phyloP scores from a whole-genome alignment of 2,888 invertebrate species.

The Aphrophora alni region DNA sequence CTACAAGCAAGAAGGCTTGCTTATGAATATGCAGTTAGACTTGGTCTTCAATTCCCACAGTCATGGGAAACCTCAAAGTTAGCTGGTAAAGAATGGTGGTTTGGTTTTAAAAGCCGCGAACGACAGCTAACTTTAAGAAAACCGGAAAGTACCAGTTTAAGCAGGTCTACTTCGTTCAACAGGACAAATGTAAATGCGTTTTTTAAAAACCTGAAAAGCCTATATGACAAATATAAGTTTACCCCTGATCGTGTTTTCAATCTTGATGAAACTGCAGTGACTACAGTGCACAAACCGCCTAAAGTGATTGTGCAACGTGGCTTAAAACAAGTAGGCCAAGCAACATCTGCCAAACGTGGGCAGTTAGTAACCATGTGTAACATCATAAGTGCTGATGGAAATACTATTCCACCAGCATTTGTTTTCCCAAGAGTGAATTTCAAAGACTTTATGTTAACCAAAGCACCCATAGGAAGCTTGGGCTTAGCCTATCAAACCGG shows the following conservation, averaged over 20 bases:
- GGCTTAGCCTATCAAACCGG: too few relatives aligned
- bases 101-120: too few relatives aligned
- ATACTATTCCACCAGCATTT: conserved; percentile 46
- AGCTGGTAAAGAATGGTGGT: too few relatives aligned
- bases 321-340: conserved; percentile 47
- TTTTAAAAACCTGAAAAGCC: conserved; percentile 16
- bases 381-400: conserved; percentile 48
- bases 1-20: conserved; percentile 43
- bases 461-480: too few relatives aligned
- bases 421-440: conserved; percentile 49
- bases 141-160: too few relatives aligned
- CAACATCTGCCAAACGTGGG: conserved; percentile 52
- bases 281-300: conserved; percentile 49
- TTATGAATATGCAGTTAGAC: conserved; percentile 36
- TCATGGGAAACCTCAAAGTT: too few relatives aligned
- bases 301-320: conserved; percentile 47
- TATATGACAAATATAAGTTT: not conserved
- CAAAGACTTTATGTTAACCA: conserved; percentile 17
- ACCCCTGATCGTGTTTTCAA: conserved; percentile 43
- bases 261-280: conserved; percentile 43
- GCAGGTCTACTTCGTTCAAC: conserved; percentile 10
- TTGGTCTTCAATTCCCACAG: too few relatives aligned
- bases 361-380: conserved; percentile 47
- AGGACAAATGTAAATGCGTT: not conserved
- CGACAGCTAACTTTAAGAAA: too few relatives aligned